A percentile compares a stretch with the other conserved stretches of the same genome.
Conservation (phyloP, 1,140 invertebrate species). For the Pseudoatta argentina region DNA sequence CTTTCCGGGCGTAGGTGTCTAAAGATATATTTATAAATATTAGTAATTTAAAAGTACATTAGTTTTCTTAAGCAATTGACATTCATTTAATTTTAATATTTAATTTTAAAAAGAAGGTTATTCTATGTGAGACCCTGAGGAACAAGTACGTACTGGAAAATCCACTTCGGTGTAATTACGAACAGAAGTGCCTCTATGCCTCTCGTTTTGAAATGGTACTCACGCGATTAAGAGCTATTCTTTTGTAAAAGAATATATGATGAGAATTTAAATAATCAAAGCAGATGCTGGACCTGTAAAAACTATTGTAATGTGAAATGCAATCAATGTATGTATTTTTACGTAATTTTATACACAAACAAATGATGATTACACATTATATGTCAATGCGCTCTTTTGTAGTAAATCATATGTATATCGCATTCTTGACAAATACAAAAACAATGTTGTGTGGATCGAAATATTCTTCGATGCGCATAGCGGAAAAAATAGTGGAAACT, state of each 20-base stretch:
- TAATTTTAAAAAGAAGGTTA: conserved; percentile 16
- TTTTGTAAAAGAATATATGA: conserved; percentile 26
- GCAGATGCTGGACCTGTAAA: not conserved
- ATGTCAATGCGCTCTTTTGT: conserved; percentile 25
- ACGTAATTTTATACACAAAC: not conserved
- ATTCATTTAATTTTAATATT: conserved; percentile 3
- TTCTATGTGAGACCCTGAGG: not conserved
- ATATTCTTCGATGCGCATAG: conserved; percentile 17
- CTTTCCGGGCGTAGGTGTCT: too few species aligned
- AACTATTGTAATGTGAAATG: not conserved
- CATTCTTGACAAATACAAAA: conserved; percentile 29
- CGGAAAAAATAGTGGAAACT: conserved; percentile 42
- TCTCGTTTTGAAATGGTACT: conserved; percentile 35
- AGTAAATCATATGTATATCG: conserved; percentile 14
- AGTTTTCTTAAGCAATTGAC: not conserved
- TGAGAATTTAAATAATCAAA: conserved; percentile 11
- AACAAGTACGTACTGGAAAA: conserved; percentile 24
- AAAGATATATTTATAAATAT: not conserved
- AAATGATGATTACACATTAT: conserved; percentile 6
- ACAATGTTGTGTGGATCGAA: not conserved
- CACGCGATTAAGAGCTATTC: not conserved
- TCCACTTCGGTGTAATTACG: conserved; percentile 45
- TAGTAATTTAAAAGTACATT: not conserved
- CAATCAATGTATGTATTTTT: conserved; percentile 8
- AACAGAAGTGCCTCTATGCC: not conserved